Percentiles rank a stretch among this genome's conserved stretches.
These are phyloP conservation scores for Aleadryas rufinucha DNA, from an alignment of 2,113 vertebrate species.

Conservation along the genomic window DNA sequence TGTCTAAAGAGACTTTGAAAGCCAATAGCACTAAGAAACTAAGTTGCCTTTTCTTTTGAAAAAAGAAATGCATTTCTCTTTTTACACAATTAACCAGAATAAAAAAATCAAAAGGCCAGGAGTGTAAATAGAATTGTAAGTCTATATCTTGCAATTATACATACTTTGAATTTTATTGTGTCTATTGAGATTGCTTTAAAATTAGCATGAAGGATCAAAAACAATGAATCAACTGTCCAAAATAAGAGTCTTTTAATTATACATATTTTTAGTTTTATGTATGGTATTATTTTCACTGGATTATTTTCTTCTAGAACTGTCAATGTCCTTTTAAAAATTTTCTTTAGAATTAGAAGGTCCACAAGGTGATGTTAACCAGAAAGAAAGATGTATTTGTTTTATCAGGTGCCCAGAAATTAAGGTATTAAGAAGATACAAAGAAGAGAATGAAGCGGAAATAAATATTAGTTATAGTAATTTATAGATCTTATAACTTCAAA, in stretches of 20 bases:
- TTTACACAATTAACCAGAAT: not conserved
- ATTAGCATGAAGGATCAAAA: not conserved
- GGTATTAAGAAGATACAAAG: not conserved
- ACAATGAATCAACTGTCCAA: not conserved
- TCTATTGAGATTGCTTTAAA: not conserved
- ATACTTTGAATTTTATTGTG: not conserved
- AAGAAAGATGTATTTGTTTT: not conserved
- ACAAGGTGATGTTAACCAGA: not conserved
- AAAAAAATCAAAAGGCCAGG: not conserved
- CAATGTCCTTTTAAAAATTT: not conserved
- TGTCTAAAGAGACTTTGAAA: not conserved
- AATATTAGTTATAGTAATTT: not conserved
- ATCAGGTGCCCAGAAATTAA: not conserved
- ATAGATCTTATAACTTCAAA: not conserved
- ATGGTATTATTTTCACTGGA: not conserved
- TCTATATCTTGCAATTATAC: not conserved
- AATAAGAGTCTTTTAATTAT: not conserved
- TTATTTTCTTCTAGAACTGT: not conserved
- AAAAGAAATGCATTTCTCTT: not conserved
- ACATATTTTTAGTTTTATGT: not conserved
- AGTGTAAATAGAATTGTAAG: not conserved
- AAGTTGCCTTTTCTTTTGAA: not conserved
- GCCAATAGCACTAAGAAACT: not conserved
- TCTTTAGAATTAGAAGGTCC: rapidly evolving
- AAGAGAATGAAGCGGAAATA: not conserved